Evolutionary conservation across 64 coral and sea anemone species (phyloP).

Genomic region (Montipora sp.): DNA sequence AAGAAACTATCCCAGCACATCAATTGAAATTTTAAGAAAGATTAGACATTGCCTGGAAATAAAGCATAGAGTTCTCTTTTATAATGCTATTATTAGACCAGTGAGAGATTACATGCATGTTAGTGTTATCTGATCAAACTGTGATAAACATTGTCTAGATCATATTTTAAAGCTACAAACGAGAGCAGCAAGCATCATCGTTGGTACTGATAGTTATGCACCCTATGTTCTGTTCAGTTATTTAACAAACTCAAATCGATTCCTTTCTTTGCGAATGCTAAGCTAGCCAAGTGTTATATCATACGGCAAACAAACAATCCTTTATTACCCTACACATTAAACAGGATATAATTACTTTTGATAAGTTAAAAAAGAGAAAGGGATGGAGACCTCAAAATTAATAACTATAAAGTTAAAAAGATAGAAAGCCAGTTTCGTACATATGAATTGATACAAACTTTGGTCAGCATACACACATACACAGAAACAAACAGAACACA

Average conservation of each 20-base stretch:
- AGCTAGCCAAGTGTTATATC: neutral
- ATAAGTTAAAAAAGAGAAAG: no score
- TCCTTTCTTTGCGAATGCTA: neutral
- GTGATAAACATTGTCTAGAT: neutral
- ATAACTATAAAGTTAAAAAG: no score
- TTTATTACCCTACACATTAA: no score
- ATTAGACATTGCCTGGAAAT: neutral
- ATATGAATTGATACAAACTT: no score
- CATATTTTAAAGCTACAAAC: neutral
- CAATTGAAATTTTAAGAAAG: slow-evolving; percentile 34
- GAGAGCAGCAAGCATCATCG: neutral
- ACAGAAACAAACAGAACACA: no score
- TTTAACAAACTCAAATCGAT: neutral
- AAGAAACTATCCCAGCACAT: neutral
- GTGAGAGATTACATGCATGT: no score
- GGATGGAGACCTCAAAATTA: no score
- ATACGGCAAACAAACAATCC: neutral
- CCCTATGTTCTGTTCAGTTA: neutral
- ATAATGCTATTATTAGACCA: no score
- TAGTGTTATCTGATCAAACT: neutral
- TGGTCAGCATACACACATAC: no score
- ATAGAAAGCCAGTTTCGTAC: no score
- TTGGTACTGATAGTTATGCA: neutral
- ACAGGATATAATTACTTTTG: no score
- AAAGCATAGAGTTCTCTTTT: no score